These are phyloP conservation scores for Oxytorus armatus DNA, from an alignment of 2,888 invertebrate genomes.

Conservation along the genomic window DNA sequence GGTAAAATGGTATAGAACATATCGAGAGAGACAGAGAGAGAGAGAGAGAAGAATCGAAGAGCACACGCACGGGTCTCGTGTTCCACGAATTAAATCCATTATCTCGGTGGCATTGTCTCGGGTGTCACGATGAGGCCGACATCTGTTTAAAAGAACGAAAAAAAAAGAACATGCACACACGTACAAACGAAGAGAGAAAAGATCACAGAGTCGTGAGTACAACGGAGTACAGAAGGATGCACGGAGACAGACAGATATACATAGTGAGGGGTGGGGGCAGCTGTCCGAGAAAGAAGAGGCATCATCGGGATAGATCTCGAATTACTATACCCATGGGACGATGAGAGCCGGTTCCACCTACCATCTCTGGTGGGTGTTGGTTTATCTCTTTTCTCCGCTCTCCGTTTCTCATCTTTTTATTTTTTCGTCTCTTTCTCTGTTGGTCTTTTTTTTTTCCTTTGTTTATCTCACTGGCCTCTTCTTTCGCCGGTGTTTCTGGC, in stretches of 20 bases:
- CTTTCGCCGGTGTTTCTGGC: constrained; percentile 13
- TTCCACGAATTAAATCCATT: constrained; percentile 78
- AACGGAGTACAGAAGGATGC: constrained; percentile 20
- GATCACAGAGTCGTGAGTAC: constrained; percentile 50
- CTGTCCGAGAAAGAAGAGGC: constrained; percentile 75
- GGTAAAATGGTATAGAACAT: constrained; percentile 10
- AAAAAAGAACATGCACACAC: constrained; percentile 63
- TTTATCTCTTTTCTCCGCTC: constrained; percentile 61
- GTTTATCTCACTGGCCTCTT: constrained; percentile 34
- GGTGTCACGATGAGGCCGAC: constrained; percentile 74
- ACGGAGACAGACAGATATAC: constrained; percentile 55
- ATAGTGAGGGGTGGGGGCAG: constrained; percentile 71
- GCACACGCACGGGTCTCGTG: constrained; percentile 46
- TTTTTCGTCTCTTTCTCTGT: constrained; percentile 31
- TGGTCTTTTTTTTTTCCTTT: constrained; percentile 51
- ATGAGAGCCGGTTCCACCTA: constrained; percentile 65
- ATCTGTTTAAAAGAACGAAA: constrained; percentile 75
- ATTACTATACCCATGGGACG: constrained; percentile 76
- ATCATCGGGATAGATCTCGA: constrained; percentile 77
- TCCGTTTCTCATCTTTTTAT: constrained; percentile 62
- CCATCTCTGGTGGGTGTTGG: constrained; percentile 63
- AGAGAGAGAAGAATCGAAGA: constrained; percentile 20
- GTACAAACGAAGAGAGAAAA: constrained; percentile 47
- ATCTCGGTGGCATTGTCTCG: constrained; percentile 78
- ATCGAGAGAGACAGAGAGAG: constrained; percentile 3